Evolutionary conservation across 1,140 invertebrate genomes (phyloP).

Genomic region (Drosophila sulfurigaster): DNA sequence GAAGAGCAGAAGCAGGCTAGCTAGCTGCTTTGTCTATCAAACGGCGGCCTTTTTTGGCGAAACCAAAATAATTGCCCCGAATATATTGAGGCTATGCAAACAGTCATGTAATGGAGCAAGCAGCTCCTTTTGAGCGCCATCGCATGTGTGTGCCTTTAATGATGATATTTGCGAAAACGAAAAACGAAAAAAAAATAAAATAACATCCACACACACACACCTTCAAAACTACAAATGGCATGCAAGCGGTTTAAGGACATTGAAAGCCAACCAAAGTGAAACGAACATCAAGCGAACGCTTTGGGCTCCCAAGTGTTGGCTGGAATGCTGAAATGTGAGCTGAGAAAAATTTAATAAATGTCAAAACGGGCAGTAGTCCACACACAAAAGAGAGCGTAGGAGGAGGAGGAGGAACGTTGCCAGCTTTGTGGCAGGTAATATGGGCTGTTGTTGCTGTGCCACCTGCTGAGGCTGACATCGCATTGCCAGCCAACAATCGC

Average conservation of each 20-base stretch:
- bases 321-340: slow-evolving; percentile 17
- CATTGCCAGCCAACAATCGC: slow-evolving; percentile 15
- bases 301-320: not conserved
- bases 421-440: slow-evolving; percentile 5
- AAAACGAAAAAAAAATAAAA: slow-evolving; percentile 44
- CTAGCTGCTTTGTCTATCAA: slow-evolving; percentile 35
- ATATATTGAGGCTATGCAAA: slow-evolving; percentile 81
- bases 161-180: slow-evolving; percentile 47
- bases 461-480: slow-evolving; percentile 25
- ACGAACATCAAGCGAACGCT: not conserved
- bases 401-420: not conserved
- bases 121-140: slow-evolving; percentile 65
- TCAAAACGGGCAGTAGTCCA: slow-evolving; percentile 44
- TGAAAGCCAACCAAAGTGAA: not conserved
- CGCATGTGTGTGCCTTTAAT: slow-evolving; percentile 60
- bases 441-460: slow-evolving; percentile 3
- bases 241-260: slow-evolving; percentile 1
- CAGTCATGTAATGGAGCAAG: slow-evolving; percentile 72
- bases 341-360: slow-evolving; percentile 71
- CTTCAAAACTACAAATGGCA: slow-evolving; percentile 5
- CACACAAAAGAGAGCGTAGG: too few species aligned
- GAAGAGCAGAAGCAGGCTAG: not conserved
- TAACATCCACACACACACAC: slow-evolving; percentile 2
- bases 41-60: slow-evolving; percentile 57
- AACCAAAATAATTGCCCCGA: slow-evolving; percentile 73